Base-by-base conservation (phyloP, 2,113 vertebrate species). In the Lycocorax pyrrhopterus region DNA sequence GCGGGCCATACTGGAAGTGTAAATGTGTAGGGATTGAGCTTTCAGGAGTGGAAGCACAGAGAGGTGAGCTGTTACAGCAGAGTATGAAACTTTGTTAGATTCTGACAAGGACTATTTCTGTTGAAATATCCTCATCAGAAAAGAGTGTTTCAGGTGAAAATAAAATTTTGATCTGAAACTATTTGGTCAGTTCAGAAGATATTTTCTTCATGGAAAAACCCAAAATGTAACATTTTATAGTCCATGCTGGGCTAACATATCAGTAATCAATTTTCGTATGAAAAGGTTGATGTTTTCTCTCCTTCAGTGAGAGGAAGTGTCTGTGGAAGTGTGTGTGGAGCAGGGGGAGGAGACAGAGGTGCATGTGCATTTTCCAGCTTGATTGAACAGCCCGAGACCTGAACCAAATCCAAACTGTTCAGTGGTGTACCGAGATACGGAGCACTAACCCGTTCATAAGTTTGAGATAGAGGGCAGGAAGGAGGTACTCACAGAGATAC, bases 241-340 rank as follows among this genome's bases (percentile, higher is more conserved):
- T 44, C 33, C 23, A 3, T 5, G 3, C 29, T 4, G 26, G 55
- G 15, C 17, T 79, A 51, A 29, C 1, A 0, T 67, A 23, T 30
- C 33, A n/a, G 32, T 56, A 39, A 49, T 30, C 22, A 27, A 25
- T 84, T 81, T 78, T 91, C 39, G 35, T 60, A 2, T 6, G 30
- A 60, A 87, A 87, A 78, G 49, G 17, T 60, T 60, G n/a, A 63
- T 16, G 2, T 63, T 86, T 9, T 4, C 37, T 86, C 29, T 76
- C 49, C 46, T 30, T 69, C 67, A 49, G 22, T 4, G 18, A 58
- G 26, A 39, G 20, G 47, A 82, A 58, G 19, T 8, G 17, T 52
- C 16, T 21, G 27, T 58, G 27, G 47, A 63, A 77, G 19, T 7
- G 29, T 37, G 3, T 27, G 26, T 47, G 43, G 43, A 47, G 58